Conservation (phyloP, 2,797 vertebrate species). For the Vespertilio murinus region DNA sequence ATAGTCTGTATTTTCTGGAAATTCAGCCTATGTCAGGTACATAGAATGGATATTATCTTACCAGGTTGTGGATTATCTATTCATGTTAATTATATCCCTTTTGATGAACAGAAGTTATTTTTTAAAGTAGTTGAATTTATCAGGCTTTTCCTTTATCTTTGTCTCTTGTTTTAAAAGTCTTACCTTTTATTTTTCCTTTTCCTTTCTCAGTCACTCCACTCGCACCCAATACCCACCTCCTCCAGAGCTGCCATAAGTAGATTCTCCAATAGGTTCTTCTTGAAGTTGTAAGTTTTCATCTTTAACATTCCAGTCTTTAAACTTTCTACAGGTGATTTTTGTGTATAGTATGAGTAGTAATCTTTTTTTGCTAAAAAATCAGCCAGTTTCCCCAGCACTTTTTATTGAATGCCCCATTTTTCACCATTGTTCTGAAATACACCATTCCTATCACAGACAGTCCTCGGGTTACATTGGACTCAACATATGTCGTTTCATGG, state of each 20-base stretch:
- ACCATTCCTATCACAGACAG: not conserved
- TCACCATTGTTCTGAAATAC: not conserved
- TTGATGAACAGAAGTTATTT: not conserved
- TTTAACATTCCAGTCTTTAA: constrained; percentile 24
- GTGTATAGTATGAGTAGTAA: not conserved
- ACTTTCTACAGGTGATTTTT: not conserved
- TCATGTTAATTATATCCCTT: not conserved
- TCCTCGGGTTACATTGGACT: no score
- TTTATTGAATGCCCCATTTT: not conserved
- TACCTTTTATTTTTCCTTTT: not conserved
- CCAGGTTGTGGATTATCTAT: not conserved
- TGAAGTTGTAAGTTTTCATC: constrained; percentile 9
- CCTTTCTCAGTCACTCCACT: not conserved
- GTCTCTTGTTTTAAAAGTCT: not conserved
- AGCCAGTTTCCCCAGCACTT: not conserved
- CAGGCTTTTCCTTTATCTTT: not conserved
- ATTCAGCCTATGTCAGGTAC: not conserved
- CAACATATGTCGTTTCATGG: no score
- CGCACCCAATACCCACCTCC: not conserved
- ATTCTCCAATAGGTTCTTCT: constrained; percentile 7
- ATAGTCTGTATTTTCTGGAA: not conserved
- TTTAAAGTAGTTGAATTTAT: not conserved
- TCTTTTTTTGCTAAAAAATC: not conserved
- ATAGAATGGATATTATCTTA: not conserved
- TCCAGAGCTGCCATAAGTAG: not conserved